These are phyloP conservation scores for Zaprionus davidi DNA, from an alignment of 1,140 invertebrate genomes.

Conservation along the genomic window DNA sequence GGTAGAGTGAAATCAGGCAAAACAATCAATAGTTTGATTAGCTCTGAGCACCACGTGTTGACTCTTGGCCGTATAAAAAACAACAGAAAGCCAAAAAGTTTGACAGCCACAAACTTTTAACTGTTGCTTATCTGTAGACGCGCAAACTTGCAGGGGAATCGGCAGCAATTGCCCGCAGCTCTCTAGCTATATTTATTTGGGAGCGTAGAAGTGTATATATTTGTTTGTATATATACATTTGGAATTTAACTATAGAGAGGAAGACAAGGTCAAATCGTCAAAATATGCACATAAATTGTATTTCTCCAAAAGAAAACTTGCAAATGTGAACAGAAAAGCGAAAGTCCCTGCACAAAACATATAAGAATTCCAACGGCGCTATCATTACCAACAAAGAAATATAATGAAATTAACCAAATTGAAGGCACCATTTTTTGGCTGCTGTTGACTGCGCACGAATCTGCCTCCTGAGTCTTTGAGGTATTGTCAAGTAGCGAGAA, in stretches of 20 bases:
- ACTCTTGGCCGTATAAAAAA: slow-evolving; percentile 45
- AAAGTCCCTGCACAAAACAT: slow-evolving; percentile 17
- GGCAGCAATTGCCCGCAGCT: slow-evolving; percentile 27
- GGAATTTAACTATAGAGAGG: slow-evolving; percentile 58
- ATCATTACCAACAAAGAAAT: slow-evolving; percentile 10
- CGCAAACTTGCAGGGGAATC: slow-evolving; percentile 33
- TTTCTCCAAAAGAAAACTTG: slow-evolving; percentile 51
- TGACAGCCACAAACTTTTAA: slow-evolving; percentile 62
- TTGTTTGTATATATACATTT: slow-evolving; percentile 11
- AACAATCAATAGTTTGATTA: slow-evolving; percentile 81
- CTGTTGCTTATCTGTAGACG: slow-evolving; percentile 72
- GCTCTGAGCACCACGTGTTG: slow-evolving; percentile 72
- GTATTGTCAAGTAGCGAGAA: slow-evolving; percentile 66
- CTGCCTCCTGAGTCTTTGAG: slow-evolving; percentile 39
- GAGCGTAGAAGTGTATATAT: slow-evolving; percentile 9
- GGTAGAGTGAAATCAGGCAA: slow-evolving; percentile 59
- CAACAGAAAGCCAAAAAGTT: slow-evolving; percentile 49
- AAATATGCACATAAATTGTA: slow-evolving; percentile 79
- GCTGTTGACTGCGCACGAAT: neutral
- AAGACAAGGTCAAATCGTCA: slow-evolving; percentile 65
- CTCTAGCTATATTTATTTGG: slow-evolving; percentile 25
- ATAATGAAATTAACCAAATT: slow-evolving; percentile 11
- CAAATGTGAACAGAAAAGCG: slow-evolving; percentile 73
- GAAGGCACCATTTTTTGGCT: slow-evolving; percentile 18
- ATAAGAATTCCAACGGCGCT: neutral